phyloP scores from a whole-genome alignment of 2,888 invertebrate species.

The Hydrotaea cyrtoneurina region DNA sequence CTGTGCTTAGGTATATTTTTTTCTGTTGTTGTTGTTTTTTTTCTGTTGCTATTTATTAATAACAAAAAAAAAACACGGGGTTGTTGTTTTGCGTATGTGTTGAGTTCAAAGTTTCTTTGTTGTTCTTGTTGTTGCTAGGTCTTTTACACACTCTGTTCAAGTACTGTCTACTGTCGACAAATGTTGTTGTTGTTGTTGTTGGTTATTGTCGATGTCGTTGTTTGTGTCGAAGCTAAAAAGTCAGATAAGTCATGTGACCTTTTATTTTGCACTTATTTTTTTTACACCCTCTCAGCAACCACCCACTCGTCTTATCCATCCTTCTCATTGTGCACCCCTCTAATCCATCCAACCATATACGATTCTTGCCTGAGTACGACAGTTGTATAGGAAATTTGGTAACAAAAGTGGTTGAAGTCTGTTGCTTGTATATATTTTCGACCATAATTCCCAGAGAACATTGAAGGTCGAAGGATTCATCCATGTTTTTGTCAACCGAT shows the following conservation, averaged over 20 bases:
- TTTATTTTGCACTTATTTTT: constrained; percentile 62
- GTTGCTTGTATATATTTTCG: no score
- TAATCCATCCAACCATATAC: no score
- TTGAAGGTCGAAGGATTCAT: no score
- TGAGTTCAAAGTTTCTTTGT: background rate
- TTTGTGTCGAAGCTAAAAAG: constrained; percentile 53
- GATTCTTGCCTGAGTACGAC: background rate
- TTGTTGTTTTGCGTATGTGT: no score
- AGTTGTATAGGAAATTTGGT: no score
- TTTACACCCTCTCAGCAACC: constrained; percentile 45
- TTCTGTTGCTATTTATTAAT: background rate
- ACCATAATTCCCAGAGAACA: no score
- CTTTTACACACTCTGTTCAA: constrained; percentile 19
- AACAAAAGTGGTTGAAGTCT: no score
- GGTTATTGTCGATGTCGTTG: constrained; percentile 13
- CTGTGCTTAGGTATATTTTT: background rate
- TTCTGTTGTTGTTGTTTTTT: no score
- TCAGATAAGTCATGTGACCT: constrained; percentile 67
- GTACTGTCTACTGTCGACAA: constrained; percentile 44
- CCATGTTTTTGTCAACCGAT: no score
- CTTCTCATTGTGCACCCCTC: background rate
- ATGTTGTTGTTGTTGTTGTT: constrained; percentile 25
- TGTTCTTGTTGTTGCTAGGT: background rate
- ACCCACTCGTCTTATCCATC: constrained; percentile 15
- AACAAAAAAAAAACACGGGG: constrained; percentile 4